Evolutionary conservation across 1,140 invertebrate species (phyloP).

Genomic region (Caligus rogercresseyi): DNA sequence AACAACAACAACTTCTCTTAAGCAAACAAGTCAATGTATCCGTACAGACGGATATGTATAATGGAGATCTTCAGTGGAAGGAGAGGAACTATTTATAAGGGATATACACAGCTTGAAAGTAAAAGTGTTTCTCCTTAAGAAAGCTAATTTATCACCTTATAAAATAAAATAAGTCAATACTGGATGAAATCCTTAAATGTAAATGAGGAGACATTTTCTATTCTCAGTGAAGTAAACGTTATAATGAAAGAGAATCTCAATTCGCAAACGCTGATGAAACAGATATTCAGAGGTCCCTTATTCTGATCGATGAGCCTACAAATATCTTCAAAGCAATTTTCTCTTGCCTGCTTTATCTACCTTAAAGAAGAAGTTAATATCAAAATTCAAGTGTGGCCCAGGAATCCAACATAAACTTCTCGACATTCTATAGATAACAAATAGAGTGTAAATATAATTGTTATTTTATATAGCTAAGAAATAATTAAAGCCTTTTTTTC

Average conservation of each 20-base stretch:
- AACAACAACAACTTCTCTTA: too few relatives aligned
- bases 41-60: background rate
- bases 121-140: background rate
- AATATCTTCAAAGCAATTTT: slow-evolving; percentile 3
- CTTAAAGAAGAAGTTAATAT: slow-evolving; percentile 14
- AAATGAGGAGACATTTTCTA: too few relatives aligned
- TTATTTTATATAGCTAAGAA: background rate
- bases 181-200: background rate
- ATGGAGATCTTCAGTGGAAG: background rate
- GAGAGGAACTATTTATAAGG: background rate
- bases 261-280: background rate
- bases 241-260: background rate
- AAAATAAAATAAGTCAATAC: background rate
- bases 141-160: background rate
- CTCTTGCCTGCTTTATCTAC: slow-evolving; percentile 15
- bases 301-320: background rate
- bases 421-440: background rate
- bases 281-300: background rate
- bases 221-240: too few relatives aligned
- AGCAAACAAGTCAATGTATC: slow-evolving; percentile 1
- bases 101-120: background rate
- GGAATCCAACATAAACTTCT: background rate
- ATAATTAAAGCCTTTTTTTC: background rate
- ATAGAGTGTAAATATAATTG: background rate
- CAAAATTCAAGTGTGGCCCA: slow-evolving; percentile 8